Evolutionary conservation across 2,797 vertebrate genomes (phyloP).

Genomic region (Melanotaenia parkinsoni): DNA sequence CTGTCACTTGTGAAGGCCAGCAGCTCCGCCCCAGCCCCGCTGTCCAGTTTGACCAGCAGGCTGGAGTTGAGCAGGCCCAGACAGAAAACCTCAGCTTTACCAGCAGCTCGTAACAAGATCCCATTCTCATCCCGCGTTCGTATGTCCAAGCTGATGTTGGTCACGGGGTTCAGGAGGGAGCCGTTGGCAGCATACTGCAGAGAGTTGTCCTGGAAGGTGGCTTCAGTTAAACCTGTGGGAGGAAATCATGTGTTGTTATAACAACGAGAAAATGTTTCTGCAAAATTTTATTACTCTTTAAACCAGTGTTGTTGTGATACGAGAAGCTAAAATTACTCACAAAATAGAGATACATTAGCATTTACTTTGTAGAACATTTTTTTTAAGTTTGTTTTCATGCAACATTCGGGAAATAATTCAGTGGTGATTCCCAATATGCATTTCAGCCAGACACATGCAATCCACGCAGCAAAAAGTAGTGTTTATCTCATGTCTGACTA

Average conservation of each 20-base stretch:
- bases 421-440: no score
- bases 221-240: slow-evolving; percentile 87
- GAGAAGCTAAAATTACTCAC: no score
- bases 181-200: slow-evolving; percentile 82
- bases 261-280: no score
- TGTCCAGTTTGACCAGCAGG: slow-evolving; percentile 83
- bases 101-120: slow-evolving; percentile 81
- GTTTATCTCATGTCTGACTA: not conserved
- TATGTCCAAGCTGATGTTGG: slow-evolving; percentile 84
- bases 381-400: no score
- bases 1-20: slow-evolving; percentile 78
- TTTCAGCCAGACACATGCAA: no score
- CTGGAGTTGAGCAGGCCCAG: slow-evolving; percentile 87
- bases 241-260: not conserved
- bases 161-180: slow-evolving; percentile 77
- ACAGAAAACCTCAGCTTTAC: slow-evolving; percentile 81
- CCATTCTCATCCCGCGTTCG: slow-evolving; percentile 88
- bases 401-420: no score
- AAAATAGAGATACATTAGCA: no score
- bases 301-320: no score
- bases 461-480: not conserved
- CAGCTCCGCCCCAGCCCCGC: slow-evolving; percentile 78
- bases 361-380: no score
- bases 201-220: slow-evolving; percentile 84
- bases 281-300: no score